phyloP scores from a whole-genome alignment of 2,888 invertebrate species.

The Stenodera caucasica region DNA sequence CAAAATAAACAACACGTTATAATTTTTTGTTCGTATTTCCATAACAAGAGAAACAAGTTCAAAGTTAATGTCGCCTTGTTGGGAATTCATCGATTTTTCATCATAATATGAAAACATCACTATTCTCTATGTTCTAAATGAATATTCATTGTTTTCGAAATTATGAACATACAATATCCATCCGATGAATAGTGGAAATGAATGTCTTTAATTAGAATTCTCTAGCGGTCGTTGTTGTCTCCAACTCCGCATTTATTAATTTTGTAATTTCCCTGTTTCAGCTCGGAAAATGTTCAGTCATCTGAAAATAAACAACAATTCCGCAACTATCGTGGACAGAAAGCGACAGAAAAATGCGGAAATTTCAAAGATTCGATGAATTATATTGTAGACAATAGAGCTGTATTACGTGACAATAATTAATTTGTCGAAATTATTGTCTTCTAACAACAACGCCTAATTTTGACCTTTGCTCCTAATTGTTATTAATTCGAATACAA shows the following conservation, averaged over 20 bases:
- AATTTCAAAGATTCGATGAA: neutral
- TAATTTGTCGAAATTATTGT: neutral
- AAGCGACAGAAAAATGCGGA: constrained; percentile 1
- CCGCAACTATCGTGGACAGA: neutral
- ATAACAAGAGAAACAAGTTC: no score
- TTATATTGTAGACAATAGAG: constrained; percentile 7
- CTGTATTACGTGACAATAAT: constrained; percentile 2
- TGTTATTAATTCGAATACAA: constrained; percentile 6
- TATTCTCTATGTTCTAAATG: neutral
- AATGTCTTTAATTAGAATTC: constrained; percentile 5
- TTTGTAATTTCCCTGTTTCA: neutral
- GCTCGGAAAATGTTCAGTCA: no score
- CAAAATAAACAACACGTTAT: no score
- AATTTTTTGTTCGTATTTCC: no score
- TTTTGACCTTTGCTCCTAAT: neutral
- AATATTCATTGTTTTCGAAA: neutral
- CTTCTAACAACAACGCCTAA: neutral
- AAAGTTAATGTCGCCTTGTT: no score
- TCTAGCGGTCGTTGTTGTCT: neutral
- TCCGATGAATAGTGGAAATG: neutral
- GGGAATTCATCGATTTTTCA: neutral
- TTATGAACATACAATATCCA: neutral
- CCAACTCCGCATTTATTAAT: constrained; percentile 1
- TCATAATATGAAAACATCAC: neutral
- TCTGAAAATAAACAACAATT: neutral